These are phyloP conservation scores for Sialia sialis DNA, from an alignment of 2,113 vertebrate genomes.

Conservation along the genomic window DNA sequence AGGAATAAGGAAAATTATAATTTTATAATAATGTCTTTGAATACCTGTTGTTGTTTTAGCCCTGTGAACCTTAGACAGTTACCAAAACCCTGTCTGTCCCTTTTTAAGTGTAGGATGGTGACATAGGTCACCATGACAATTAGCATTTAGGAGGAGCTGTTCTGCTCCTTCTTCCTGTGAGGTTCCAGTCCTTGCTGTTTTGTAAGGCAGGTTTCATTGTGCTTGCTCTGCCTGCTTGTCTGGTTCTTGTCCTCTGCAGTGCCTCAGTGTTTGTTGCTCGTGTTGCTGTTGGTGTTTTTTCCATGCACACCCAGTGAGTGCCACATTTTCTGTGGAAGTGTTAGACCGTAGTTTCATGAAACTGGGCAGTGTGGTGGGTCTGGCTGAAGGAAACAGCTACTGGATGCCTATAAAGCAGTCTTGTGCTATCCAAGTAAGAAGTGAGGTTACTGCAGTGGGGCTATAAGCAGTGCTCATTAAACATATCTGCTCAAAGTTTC, in stretches of 20 bases:
- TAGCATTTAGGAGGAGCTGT: not conserved
- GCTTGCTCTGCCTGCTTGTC: not conserved
- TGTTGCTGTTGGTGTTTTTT: not conserved
- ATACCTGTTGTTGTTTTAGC: not conserved
- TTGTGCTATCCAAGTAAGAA: not conserved
- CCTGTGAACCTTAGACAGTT: not conserved
- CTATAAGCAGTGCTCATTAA: not conserved
- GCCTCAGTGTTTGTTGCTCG: accelerated
- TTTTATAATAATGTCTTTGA: not conserved
- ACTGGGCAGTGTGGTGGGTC: not conserved
- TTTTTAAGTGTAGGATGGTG: not conserved
- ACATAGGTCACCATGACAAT: not conserved
- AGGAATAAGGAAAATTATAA: not conserved
- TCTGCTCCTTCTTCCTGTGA: not conserved
- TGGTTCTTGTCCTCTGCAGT: not conserved
- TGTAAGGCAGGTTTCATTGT: not conserved
- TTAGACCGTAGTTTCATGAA: not conserved
- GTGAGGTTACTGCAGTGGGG: not conserved
- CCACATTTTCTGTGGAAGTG: not conserved
- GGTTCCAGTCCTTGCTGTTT: not conserved
- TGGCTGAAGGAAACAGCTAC: not conserved
- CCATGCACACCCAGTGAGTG: not conserved
- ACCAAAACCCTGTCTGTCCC: not conserved
- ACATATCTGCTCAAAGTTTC: not conserved
- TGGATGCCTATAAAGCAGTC: not conserved